Percentiles rank a stretch among this genome's conserved stretches.
Conservation (phyloP, 1,140 invertebrate species). For the Nebria ingens region DNA sequence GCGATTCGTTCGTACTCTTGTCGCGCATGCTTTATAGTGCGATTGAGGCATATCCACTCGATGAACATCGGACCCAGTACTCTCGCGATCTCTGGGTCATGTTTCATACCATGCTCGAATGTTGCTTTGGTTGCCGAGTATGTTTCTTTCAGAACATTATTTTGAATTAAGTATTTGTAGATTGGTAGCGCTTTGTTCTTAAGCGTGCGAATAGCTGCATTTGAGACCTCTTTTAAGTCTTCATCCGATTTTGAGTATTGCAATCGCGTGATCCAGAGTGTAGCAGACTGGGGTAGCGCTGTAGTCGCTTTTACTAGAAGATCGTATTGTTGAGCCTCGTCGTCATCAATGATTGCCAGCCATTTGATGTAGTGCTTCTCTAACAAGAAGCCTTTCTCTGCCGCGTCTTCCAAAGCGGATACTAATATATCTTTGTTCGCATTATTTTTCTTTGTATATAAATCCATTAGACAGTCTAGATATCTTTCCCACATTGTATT, state of each 20-base stretch:
- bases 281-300: constrained; percentile 33
- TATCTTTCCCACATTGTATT: constrained; percentile 40
- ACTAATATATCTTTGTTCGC: constrained; percentile 39
- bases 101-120: constrained; percentile 34
- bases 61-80: constrained; percentile 39
- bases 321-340: constrained; percentile 21
- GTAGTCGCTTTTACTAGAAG: constrained; percentile 37
- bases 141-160: constrained; percentile 20
- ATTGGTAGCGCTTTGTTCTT: constrained; percentile 34
- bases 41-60: constrained; percentile 32
- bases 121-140: constrained; percentile 33
- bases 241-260: constrained; percentile 16
- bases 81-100: constrained; percentile 29
- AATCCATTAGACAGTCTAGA: constrained; percentile 39
- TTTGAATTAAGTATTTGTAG: constrained; percentile 38
- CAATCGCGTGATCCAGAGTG: constrained; percentile 38
- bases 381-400: constrained; percentile 34
- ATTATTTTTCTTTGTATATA: constrained; percentile 26
- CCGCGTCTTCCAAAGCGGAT: constrained; percentile 35
- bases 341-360: constrained; percentile 27
- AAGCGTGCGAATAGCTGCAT: constrained; percentile 32
- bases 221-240: constrained; percentile 27
- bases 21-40: constrained; percentile 36
- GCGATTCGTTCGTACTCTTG: constrained; percentile 34
- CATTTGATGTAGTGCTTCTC: constrained; percentile 43